phyloP scores from a whole-genome alignment of 2,888 invertebrate species.

The Tetheella fluctuosa region DNA sequence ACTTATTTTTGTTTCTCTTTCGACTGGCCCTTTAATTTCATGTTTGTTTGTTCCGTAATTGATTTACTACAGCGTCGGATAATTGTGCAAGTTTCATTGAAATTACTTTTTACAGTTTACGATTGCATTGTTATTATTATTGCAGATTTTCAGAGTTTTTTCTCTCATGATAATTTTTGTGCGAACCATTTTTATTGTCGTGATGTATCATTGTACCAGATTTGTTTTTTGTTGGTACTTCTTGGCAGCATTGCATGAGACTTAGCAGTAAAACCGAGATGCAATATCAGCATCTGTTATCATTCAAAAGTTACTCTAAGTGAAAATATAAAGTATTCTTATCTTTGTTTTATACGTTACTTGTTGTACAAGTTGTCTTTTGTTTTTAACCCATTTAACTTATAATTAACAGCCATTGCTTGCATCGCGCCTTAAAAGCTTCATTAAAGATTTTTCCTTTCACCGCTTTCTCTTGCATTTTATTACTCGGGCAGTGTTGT shows the following conservation, averaged over 20 bases:
- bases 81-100: neutral
- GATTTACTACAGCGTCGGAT: neutral
- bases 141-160: neutral
- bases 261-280: neutral
- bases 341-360: neutral
- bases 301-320: neutral
- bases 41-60: neutral
- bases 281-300: neutral
- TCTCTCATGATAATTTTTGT: neutral
- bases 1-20: neutral
- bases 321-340: neutral
- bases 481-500: neutral
- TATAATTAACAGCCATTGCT: neutral
- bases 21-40: neutral
- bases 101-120: neutral
- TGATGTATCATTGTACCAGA: neutral
- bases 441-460: conserved; percentile 15
- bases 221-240: too few species aligned
- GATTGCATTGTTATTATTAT: neutral
- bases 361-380: conserved; percentile 1
- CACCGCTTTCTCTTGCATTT: conserved; percentile 19
- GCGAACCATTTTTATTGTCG: neutral
- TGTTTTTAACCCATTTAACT: neutral
- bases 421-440: conserved; percentile 6
- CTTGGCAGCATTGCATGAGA: too few species aligned